Percentiles rank a stretch among this genome's conserved stretches.
These are phyloP conservation scores for Drosophila rubida DNA, from an alignment of 2,888 invertebrate genomes.

Conservation along the genomic window DNA sequence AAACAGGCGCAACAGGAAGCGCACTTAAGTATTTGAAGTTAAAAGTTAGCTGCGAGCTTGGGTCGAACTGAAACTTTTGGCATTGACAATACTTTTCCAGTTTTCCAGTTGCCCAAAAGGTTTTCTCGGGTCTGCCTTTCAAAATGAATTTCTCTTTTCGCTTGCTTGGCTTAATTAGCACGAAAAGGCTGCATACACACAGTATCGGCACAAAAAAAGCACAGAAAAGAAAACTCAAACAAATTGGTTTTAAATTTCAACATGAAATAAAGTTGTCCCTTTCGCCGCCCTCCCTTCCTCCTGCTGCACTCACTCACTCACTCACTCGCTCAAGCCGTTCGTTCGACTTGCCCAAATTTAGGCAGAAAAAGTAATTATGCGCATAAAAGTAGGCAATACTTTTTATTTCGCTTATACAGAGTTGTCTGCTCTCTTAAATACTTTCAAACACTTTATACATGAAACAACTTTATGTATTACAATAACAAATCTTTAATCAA, in stretches of 20 bases:
- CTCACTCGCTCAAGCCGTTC: slow-evolving; percentile 3
- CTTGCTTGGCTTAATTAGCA: slow-evolving; percentile 63
- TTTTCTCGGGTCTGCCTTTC: slow-evolving; percentile 19
- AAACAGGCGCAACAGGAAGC: slow-evolving; percentile 58
- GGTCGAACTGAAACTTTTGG: slow-evolving; percentile 51
- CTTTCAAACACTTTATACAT: too few species aligned
- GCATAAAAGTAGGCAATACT: slow-evolving; percentile 50
- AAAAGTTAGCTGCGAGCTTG: slow-evolving; percentile 33
- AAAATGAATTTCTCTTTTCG: slow-evolving; percentile 22
- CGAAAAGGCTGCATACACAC: slow-evolving; percentile 50
- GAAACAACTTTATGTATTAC: too few species aligned
- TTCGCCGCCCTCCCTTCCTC: background rate
- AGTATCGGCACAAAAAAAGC: slow-evolving; percentile 18
- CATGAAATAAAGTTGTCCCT: slow-evolving; percentile 39
- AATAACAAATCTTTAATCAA: too few species aligned
- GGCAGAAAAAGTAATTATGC: slow-evolving; percentile 56
- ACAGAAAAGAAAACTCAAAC: slow-evolving; percentile 38
- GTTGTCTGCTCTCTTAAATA: background rate
- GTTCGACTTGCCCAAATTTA: slow-evolving; percentile 19
- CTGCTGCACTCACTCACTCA: background rate
- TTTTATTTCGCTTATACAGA: slow-evolving; percentile 16
- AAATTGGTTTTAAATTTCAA: slow-evolving; percentile 71
- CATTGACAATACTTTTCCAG: slow-evolving; percentile 36
- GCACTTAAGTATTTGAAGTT: slow-evolving; percentile 29
- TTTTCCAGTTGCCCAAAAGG: slow-evolving; percentile 15